Evolutionary conservation across 2,113 vertebrate genomes (phyloP), one percentile per base, ranked within the genome.

Genomic region (Eonycteris spelaea): DNA sequence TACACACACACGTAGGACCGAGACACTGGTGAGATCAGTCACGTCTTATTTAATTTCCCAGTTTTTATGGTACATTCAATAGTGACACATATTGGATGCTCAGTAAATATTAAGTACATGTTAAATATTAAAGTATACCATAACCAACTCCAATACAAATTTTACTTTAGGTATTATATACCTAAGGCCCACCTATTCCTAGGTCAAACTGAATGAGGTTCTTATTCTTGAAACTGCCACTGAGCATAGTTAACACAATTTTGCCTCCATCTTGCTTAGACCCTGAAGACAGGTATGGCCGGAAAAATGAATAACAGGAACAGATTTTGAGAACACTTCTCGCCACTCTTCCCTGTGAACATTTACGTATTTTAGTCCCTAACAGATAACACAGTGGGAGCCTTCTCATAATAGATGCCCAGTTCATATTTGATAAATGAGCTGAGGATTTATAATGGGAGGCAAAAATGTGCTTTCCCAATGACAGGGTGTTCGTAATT

Each of bases 261-360:
- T 82, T n/a, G 1, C 16, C 21, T 95, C 35, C 74, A 11, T 16
- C 55, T 1, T 35, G 70, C 19, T 43, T 43, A 43, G 3, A 55
- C 2, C 15, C 15, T 24, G 0, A 26, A 71, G 2, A 28, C 5
- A 43, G 35, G 59, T 1, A 73, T 55, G 3, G 4, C 7, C 1
- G 48, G 67, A 51, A 80, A 51, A 86, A 86, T 48, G 15, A 35
- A 80, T n/a, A 86, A 16, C 3, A 61, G 6, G 4, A 59, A 45
- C 16, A 21, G 18, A 74, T n/a, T 71, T 74, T 1, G 43, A 9
- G 4, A 73, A 63, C 21, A 13, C 19, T 70, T 63, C 2, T 4
- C 26, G 28, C 2, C 13, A 26, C 22, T 14, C 68, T 65, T 82
- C 91, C 10, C 30, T 87, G 6, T 14, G 28, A 45, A n/a, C 67